Evolutionary conservation across 2,113 vertebrate species (phyloP), one percentile per base, ranked within the genome.

Genomic region (Dipodomys spectabilis): DNA sequence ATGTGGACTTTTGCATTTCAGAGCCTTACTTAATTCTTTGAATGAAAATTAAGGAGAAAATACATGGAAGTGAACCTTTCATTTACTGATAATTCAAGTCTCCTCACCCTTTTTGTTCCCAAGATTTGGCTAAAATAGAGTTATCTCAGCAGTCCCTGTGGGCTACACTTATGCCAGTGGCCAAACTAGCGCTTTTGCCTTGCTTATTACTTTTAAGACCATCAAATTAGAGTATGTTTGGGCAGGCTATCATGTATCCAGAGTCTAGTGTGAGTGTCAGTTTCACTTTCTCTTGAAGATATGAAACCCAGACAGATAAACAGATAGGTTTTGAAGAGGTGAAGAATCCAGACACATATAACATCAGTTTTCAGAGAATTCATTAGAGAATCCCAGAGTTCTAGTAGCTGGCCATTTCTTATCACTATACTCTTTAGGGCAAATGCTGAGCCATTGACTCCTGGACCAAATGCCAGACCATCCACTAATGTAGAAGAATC

Each of bases 221-320:
- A 19, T n/a, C 35, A 45, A 69, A 79, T 86, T 45, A 28, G 18
- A 85, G 6, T 5, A n/a, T 28, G 6, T 69, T 74, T 71, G 57
- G 39, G 28, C 16, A 45, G n/a, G 27, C 32, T 13, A 73, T 82
- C 72, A 62, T 44, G 30, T 35, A 25, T 32, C 45, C 45, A 85
- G 44, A 69, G 49, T 53, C 65, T 69, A 45, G 81, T 84, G 60
- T 89, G 88, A 93, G 44, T 67, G 39, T 64, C 7, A 84, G 45
- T n/a, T 88, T 93, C 93, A 22, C 69, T 45, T 45, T 69, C 45
- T 94, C 35, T 44, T 20, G 69, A 78, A 74, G 20, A 45, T 27
- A 69, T 22, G 81, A 92, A 86, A 91, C 3, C 20, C 30, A 90
- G 30, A 30, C 3, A 12, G 16, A 32, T 23, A 74, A 82, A 60